Evolutionary conservation across 1,140 invertebrate species (phyloP).

Genomic region (Drosophila pachea): DNA sequence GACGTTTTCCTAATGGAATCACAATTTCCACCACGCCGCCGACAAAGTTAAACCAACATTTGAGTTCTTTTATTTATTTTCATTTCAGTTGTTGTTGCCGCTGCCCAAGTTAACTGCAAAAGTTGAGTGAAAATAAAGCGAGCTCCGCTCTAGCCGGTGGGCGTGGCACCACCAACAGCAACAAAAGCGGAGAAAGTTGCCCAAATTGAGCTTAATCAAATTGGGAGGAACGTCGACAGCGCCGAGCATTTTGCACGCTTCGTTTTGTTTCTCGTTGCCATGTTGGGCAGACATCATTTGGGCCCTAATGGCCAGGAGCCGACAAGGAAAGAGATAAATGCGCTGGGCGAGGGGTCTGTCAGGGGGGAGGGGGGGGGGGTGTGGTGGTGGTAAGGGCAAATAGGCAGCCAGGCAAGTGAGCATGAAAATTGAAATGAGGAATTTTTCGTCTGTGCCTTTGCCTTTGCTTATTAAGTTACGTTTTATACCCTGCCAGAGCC

Average conservation of each 20-base stretch:
- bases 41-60: slow-evolving; percentile 38
- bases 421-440: slow-evolving; percentile 41
- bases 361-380: background rate
- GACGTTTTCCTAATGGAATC: slow-evolving; percentile 73
- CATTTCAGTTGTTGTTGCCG: slow-evolving; percentile 3
- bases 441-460: slow-evolving; percentile 28
- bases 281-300: slow-evolving; percentile 33
- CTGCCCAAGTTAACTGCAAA: slow-evolving; percentile 59
- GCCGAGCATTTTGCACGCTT: slow-evolving; percentile 59
- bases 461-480: slow-evolving; percentile 8
- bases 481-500: slow-evolving; percentile 7
- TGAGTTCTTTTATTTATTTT: slow-evolving; percentile 24
- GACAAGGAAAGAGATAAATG: background rate
- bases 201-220: slow-evolving; percentile 76
- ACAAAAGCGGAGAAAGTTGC: slow-evolving; percentile 40
- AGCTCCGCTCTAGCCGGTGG: slow-evolving; percentile 35
- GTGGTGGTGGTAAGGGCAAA: background rate
- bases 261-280: slow-evolving; percentile 47
- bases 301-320: slow-evolving; percentile 28
- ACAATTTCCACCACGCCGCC: slow-evolving; percentile 51
- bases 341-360: too few relatives aligned
- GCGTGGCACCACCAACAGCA: slow-evolving; percentile 29
- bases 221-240: slow-evolving; percentile 65
- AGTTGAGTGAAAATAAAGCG: slow-evolving; percentile 67
- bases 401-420: slow-evolving; percentile 30